Evolutionary conservation across 2,113 vertebrate genomes (phyloP).

Genomic region (Chaetops frenatus): DNA sequence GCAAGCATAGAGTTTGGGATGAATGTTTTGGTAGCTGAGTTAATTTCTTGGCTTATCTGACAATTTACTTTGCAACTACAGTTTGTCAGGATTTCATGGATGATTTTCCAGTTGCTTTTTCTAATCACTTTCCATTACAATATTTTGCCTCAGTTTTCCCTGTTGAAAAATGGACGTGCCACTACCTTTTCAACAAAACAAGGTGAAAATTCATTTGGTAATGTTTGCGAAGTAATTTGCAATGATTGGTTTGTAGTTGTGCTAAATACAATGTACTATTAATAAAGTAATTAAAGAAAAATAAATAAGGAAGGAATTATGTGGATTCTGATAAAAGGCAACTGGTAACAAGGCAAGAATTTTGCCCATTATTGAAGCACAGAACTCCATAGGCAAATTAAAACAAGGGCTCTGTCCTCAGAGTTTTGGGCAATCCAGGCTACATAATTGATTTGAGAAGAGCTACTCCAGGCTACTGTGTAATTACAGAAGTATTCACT

Average conservation of each 20-base stretch:
- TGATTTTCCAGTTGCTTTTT: background rate
- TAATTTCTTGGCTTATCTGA: background rate
- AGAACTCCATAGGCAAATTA: constrained; percentile 62
- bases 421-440: constrained; percentile 75
- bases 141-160: background rate
- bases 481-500: constrained; percentile 82
- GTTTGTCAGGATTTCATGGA: background rate
- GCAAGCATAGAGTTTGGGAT: background rate
- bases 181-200: background rate
- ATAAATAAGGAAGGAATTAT: background rate
- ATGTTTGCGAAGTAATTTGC: background rate
- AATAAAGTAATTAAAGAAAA: constrained; percentile 24
- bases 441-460: constrained; percentile 81
- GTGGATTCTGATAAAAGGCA: constrained; percentile 32
- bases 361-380: constrained; percentile 39
- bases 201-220: background rate
- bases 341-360: constrained; percentile 34
- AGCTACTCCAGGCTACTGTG: constrained; percentile 77
- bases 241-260: background rate
- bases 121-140: background rate
- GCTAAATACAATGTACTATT: background rate
- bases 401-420: constrained; percentile 66
- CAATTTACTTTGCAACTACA: background rate
- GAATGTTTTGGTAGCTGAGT: background rate
- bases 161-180: background rate